A percentile compares a stretch with the other conserved stretches of the same genome.
Conservation (phyloP, 2,888 invertebrate genomes). For the Oxystoma pomonae region DNA sequence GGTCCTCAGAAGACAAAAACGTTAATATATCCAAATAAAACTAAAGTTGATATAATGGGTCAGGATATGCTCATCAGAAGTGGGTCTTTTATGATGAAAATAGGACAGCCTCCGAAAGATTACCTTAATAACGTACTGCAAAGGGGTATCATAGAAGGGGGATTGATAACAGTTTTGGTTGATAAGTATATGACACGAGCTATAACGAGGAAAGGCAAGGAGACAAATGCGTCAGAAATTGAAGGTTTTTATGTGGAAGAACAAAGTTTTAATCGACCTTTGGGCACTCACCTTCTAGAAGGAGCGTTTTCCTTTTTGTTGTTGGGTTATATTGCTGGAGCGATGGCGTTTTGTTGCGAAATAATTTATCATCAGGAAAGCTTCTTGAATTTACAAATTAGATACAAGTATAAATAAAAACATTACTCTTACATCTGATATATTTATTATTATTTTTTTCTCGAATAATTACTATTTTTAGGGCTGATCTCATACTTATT, state of each 20-base stretch:
- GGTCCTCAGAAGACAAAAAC: no score
- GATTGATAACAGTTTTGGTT: slow-evolving; percentile 43
- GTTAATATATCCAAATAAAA: no score
- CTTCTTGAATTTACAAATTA: neutral
- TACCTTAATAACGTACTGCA: slow-evolving; percentile 50
- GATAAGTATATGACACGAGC: slow-evolving; percentile 38
- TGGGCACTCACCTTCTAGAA: slow-evolving; percentile 29
- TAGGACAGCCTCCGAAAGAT: slow-evolving; percentile 53
- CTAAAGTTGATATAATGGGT: neutral
- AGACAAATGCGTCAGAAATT: slow-evolving; percentile 1
- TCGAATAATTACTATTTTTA: no score
- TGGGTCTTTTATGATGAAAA: slow-evolving; percentile 45
- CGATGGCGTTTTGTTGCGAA: slow-evolving; percentile 12
- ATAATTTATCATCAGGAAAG: neutral
- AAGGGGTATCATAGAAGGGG: slow-evolving; percentile 50
- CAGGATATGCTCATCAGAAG: neutral
- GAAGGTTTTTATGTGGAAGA: neutral
- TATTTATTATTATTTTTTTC: no score
- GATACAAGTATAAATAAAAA: no score
- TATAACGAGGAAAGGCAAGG: slow-evolving; percentile 8
- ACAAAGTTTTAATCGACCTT: slow-evolving; percentile 3
- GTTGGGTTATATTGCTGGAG: slow-evolving; percentile 27
- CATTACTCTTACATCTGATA: no score
- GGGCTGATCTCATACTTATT: no score
- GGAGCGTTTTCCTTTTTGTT: slow-evolving; percentile 33